Conservation (phyloP, 2,113 vertebrate species). For the Eurypyga helias region DNA sequence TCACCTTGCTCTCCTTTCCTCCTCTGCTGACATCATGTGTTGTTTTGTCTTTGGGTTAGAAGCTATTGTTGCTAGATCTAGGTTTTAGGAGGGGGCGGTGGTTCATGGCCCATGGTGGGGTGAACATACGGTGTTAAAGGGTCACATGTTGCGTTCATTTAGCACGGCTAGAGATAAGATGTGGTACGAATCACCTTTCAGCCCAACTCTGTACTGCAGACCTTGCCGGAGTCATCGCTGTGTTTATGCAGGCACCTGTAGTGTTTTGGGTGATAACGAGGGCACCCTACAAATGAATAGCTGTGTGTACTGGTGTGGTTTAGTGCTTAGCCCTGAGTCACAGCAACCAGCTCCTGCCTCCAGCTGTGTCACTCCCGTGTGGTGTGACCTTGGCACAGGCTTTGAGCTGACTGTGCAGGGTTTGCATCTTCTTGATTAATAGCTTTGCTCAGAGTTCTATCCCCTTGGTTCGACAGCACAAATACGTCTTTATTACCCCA, state of each 20-base stretch:
- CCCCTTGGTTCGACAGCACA: neutral
- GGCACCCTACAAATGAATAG: neutral
- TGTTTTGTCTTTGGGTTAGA: neutral
- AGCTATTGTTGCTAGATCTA: neutral
- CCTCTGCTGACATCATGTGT: neutral
- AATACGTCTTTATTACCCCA: neutral
- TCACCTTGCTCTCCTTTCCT: neutral
- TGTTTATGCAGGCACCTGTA: neutral
- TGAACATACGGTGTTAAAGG: neutral
- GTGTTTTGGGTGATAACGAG: neutral
- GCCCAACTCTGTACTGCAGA: neutral
- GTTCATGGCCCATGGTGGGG: neutral
- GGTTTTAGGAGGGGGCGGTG: neutral
- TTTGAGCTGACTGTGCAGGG: neutral
- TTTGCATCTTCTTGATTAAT: conserved; percentile 47
- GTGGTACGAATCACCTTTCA: neutral
- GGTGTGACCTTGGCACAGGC: conserved; percentile 22
- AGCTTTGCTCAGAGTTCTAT: neutral
- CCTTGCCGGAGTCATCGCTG: neutral
- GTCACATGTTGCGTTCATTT: neutral
- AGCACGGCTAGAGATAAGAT: neutral
- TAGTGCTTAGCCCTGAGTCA: conserved; percentile 6
- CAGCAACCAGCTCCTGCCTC: neutral
- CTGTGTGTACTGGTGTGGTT: neutral
- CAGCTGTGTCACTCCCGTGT: neutral